Conservation (phyloP, 2,888 invertebrate species). For the Agrypnus murinus region DNA sequence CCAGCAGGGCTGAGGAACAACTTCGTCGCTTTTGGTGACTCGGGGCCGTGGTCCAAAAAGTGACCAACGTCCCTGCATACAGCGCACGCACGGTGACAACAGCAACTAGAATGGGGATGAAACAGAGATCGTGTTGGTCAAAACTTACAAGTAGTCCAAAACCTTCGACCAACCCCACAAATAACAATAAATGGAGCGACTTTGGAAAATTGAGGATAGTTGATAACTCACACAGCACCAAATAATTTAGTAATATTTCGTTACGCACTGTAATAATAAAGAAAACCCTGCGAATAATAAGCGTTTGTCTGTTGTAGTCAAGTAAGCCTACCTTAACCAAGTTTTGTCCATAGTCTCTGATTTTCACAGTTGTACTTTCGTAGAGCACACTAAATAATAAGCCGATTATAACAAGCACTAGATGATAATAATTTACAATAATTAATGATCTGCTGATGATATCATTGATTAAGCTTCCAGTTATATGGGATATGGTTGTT, state of each 20-base stretch:
- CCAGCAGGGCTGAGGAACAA: conserved; percentile 64
- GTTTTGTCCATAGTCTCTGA: conserved; percentile 17
- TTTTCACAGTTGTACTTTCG: conserved; percentile 2
- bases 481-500: neutral
- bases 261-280: conserved; percentile 9
- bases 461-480: conserved; percentile 5
- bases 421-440: neutral
- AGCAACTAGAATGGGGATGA: conserved; percentile 49
- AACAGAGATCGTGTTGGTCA: conserved; percentile 13
- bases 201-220: neutral
- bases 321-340: conserved; percentile 23
- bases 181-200: conserved; percentile 2
- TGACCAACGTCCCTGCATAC: conserved; percentile 68
- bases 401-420: conserved; percentile 25
- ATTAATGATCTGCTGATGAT: neutral
- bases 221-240: conserved; percentile 10
- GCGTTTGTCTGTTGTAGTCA: conserved; percentile 16
- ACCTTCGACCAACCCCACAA: neutral
- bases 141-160: conserved; percentile 18
- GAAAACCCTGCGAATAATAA: conserved; percentile 15
- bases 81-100: conserved; percentile 64
- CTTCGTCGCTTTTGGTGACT: conserved; percentile 60
- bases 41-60: conserved; percentile 67
- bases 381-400: neutral
- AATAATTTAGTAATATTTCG: conserved; percentile 4